Base-by-base conservation (phyloP, 2,888 invertebrate species). In the Drosophila meridiana region DNA sequence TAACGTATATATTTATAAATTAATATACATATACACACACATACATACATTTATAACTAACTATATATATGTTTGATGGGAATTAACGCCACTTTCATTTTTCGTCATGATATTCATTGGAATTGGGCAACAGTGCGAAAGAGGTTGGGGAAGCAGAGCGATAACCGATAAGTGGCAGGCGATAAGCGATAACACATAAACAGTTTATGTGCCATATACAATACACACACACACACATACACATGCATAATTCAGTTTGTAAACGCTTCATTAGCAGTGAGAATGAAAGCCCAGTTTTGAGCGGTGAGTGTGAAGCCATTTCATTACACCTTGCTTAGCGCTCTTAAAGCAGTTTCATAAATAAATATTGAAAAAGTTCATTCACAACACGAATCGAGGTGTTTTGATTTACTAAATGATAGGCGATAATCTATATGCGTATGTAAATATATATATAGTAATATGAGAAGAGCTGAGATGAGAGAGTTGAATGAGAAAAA, bases 81-180 rank as follows among this genome's bases (percentile, higher is more conserved):
- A 69, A 68, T 69, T 58, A 69, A 70, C 43, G 50, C 43, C 71
- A 59, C 69, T 69, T 69, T 69, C 71, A 52, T 69, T 70, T 68
- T 71, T 69, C 72, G n/a, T 28, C 52, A 58, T 36, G 50, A 69
- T 58, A 32, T 58, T 11, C 36, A 71, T 11, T 34, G 45, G 28
- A 40, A 5, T 52, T 69, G 11, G 26, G 30, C n/a, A 13, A 47
- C 14, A 13, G 20, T 20, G 14, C 38, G 20, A 32, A 7, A 20
- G 11, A 5, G 36, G 20, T 52, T 36, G 65, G 6, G 13, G 38
- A n/a, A 55, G 20, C 34, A 40, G n/a, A 26, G 40, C 63, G 70
- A 67, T 48, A 48, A 50, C 48, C 69, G 57, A 69, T 50, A 69
- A 50, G 48, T 42, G 68, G 3, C 42, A 50, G 14, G 42, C 58